phyloP scores from a whole-genome alignment of 2,797 vertebrate species.

The Harpagifer antarcticus region DNA sequence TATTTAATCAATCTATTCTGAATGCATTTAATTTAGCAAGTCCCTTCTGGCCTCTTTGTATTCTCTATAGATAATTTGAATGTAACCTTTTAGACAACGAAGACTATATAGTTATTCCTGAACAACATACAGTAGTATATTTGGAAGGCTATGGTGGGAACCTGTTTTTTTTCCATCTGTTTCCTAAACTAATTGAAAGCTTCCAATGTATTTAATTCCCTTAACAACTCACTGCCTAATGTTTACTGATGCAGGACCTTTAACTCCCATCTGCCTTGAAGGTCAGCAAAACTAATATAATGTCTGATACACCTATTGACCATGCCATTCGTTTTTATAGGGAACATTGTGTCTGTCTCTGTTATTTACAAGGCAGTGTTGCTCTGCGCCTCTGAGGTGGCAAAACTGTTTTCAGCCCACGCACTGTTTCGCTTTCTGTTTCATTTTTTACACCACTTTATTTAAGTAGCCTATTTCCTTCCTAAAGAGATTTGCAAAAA shows the following conservation, averaged over 20 bases:
- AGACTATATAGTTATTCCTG: not conserved
- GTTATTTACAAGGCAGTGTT: slow-evolving; percentile 12
- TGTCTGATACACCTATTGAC: not conserved
- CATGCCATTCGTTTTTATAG: not conserved
- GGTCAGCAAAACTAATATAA: not conserved
- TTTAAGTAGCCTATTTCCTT: slow-evolving; percentile 11
- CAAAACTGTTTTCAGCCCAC: slow-evolving; percentile 17
- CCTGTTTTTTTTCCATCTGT: not conserved
- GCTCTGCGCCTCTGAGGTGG: not conserved
- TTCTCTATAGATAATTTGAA: not conserved
- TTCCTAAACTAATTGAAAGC: not conserved
- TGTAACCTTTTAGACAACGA: not conserved
- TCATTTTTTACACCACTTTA: slow-evolving; percentile 8
- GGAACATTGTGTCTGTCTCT: not conserved
- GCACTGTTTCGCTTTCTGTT: slow-evolving; percentile 12
- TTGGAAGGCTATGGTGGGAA: not conserved
- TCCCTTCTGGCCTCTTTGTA: not conserved
- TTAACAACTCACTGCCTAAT: not conserved
- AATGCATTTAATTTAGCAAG: not conserved
- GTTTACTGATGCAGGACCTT: not conserved
- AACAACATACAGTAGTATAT: not conserved
- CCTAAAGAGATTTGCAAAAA: slow-evolving; percentile 11
- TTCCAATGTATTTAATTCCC: not conserved
- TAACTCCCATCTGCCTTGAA: not conserved
- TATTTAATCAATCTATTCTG: not conserved